Base-by-base conservation (phyloP, 2,888 invertebrate species). In the Megalurothrips usitatus region DNA sequence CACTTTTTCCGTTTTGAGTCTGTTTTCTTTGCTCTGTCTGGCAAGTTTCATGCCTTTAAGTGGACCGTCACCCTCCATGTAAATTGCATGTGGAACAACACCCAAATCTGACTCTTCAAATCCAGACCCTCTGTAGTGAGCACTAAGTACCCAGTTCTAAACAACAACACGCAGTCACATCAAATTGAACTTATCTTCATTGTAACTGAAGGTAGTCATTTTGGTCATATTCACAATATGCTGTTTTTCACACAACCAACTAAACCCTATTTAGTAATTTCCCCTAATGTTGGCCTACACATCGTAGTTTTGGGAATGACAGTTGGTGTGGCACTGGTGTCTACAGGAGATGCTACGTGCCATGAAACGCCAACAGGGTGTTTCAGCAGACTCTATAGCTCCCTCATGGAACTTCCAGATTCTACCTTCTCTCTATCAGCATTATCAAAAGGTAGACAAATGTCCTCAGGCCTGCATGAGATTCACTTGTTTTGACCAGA, bases 401-500 rank as follows among this genome's bases (percentile, higher is more conserved):
- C 91, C 91, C 86, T 91, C 92, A 82, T 95, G 95, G 94, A 94
- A 94, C 87, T 95, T 93, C 88, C 94, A 95, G 89, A 92, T 94
- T 85, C 91, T 94, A 87, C 94, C 95, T 85, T 93, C 94, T 86
- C 91, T 95, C 87, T 95, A 94, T 89, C 92, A 93, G 87, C 91
- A 92, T 87, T 93, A 94, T 86, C 94, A 95, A 90, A 95, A 95
- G 95, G 95, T 94, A 83, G 79, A 19, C 68, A 75, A 68, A 12
- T 75, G 11, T 75, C 68, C 23, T 23, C 26, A 26, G 68, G 12
- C 10, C 23, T 75, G 68, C 68, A 75, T 75, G 68, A 11, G 23
- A 75, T 23, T 19, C 6, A 58, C 8, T 11, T 58, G 11, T 52
- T 52, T 2, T 52, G 19, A 17, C 14, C 52, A 17, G 3, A 19